phyloP scores from a whole-genome alignment of 2,888 invertebrate species.

The Theretra japonica region DNA sequence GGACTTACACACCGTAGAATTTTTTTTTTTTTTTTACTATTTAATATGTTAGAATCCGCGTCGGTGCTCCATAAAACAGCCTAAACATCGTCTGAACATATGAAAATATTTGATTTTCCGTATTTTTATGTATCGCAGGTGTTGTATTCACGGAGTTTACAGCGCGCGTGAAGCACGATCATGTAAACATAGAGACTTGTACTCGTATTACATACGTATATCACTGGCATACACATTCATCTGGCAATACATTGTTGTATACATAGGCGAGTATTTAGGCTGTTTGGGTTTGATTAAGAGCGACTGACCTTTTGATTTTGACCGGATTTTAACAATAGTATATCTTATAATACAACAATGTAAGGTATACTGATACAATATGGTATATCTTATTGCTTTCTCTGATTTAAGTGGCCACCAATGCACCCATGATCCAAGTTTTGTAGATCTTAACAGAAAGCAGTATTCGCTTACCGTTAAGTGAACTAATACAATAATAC shows the following conservation, averaged over 20 bases:
- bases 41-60: too few species aligned
- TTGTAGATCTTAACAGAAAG: too few species aligned
- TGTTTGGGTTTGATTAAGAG: conserved; percentile 45
- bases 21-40: too few species aligned
- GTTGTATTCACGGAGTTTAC: conserved; percentile 34
- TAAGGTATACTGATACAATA: too few species aligned
- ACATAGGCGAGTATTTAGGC: conserved; percentile 66
- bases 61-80: too few species aligned
- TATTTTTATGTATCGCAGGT: not conserved
- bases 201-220: conserved; percentile 54
- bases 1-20: too few species aligned
- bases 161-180: conserved; percentile 38
- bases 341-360: not conserved
- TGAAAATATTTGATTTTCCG: not conserved
- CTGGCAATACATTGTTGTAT: conserved; percentile 76
- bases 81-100: too few species aligned
- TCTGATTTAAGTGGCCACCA: too few species aligned
- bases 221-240: conserved; percentile 74
- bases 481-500: too few species aligned
- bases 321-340: not conserved
- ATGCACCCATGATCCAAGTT: too few species aligned
- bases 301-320: conserved; percentile 24
- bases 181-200: conserved; percentile 41
- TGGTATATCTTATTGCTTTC: too few species aligned
- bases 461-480: too few species aligned